phyloP scores from a whole-genome alignment of 2,888 invertebrate genomes.

The Oligia fasciuncula region DNA sequence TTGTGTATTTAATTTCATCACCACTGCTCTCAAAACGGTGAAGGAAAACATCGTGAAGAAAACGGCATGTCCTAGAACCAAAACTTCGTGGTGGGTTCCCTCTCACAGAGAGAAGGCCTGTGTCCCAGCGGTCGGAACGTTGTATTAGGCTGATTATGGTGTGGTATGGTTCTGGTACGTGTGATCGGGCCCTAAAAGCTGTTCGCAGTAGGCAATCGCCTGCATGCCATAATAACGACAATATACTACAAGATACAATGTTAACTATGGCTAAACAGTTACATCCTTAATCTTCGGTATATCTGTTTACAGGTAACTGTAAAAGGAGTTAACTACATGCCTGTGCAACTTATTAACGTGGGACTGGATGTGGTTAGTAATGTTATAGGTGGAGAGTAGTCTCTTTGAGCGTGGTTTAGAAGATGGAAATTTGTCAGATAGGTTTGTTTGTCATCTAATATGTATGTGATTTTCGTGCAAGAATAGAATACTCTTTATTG shows the following conservation, averaged over 20 bases:
- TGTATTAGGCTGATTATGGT: too few species aligned
- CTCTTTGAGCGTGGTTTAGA: neutral
- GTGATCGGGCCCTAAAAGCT: neutral
- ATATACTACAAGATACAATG: constrained; percentile 52
- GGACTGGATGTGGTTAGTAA: constrained; percentile 60
- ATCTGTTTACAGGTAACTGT: constrained; percentile 78
- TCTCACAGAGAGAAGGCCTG: too few species aligned
- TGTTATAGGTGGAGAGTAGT: neutral
- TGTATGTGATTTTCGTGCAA: neutral
- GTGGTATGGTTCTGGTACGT: neutral
- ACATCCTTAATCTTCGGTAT: constrained; percentile 74
- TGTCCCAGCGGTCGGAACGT: too few species aligned
- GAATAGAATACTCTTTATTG: too few species aligned
- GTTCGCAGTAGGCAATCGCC: constrained; percentile 14
- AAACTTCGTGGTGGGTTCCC: too few species aligned
- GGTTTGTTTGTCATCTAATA: neutral
- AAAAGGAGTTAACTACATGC: constrained; percentile 69
- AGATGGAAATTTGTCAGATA: neutral
- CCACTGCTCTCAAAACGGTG: too few species aligned
- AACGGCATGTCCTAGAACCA: too few species aligned
- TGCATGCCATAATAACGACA: constrained; percentile 38
- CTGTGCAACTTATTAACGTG: constrained; percentile 52
- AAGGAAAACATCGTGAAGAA: too few species aligned
- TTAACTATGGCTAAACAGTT: constrained; percentile 62
- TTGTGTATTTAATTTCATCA: too few species aligned